Evolutionary conservation across 2,797 vertebrate genomes (phyloP), one percentile per base, ranked within the genome.

Genomic region (Sebastes iracundus): DNA sequence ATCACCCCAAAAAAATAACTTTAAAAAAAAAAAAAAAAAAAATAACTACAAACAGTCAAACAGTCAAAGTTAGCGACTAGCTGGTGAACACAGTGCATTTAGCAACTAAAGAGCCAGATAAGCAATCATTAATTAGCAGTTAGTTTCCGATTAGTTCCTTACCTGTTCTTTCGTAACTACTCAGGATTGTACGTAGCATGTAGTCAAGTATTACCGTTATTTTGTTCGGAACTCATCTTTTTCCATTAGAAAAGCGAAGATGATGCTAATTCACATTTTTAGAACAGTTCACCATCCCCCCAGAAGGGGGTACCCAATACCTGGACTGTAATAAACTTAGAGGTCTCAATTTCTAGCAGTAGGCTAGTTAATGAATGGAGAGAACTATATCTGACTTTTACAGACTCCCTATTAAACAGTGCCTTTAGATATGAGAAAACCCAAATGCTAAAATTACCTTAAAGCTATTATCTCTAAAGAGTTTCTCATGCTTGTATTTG

Each of bases 241-340:
- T 35, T 53, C 14, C 9, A 10, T 35, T 42, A 14, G 2, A 42
- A 66, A 71, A 66, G 9, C 5, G 0, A 52, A 32, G 7, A 53
- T 14, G 7, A 59, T 55, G 32, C 3, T 12, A 42, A 72, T 75
- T 33, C 18, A 63, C 16, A 64, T 67, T 42, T 42, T 42, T 56
- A n/a, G 20, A n/a, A 23, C 46, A 81, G 28, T 75, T 81, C 42
- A 49, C 5, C 2, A 2, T 70, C 32, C 18, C 2, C 8, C 71
- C 75, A 75, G 60, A 35, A 78, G 75, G 61, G 42, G 61, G 61
- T 81, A 71, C 66, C 4, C 25, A 73, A 14, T 56, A 49, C 27
- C 28, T 66, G 20, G 7, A 59, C 3, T 46, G 4, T 5, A 53
- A 38, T 14, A 64, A 68, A 64, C 22, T 4, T 32, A 11, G 4